These are phyloP conservation scores for Brachirus orientalis DNA, from an alignment of 2,113 vertebrate species.

Conservation along the genomic window DNA sequence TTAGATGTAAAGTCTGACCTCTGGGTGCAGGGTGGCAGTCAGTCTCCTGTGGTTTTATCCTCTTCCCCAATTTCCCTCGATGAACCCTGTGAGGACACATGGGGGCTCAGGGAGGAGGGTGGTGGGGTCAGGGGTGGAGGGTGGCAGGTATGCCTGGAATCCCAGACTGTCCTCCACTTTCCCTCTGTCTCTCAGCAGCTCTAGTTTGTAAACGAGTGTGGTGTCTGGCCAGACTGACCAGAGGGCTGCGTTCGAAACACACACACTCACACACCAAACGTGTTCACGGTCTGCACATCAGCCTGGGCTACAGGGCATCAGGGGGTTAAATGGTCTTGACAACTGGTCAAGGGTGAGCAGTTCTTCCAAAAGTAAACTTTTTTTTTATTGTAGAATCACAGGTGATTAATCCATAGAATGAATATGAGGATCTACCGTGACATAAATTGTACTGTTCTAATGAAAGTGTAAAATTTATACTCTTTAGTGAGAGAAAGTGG, in stretches of 20 bases:
- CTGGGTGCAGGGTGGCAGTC: slow-evolving; percentile 17
- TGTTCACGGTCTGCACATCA: slow-evolving; percentile 54
- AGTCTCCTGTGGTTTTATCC: slow-evolving; percentile 31
- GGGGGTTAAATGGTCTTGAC: slow-evolving; percentile 52
- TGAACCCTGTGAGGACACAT: slow-evolving; percentile 69
- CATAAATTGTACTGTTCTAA: background rate
- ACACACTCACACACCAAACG: slow-evolving; percentile 35
- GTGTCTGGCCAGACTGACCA: slow-evolving; percentile 58
- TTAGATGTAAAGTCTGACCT: background rate
- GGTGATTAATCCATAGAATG: slow-evolving; percentile 6
- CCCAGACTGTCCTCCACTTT: slow-evolving; percentile 72
- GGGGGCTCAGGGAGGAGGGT: slow-evolving; percentile 62
- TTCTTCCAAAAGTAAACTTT: slow-evolving; percentile 2
- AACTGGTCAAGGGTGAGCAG: slow-evolving; percentile 1
- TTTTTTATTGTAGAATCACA: background rate
- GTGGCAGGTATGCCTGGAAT: slow-evolving; percentile 76
- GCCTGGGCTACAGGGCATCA: slow-evolving; percentile 7
- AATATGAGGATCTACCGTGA: background rate
- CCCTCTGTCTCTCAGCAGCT: slow-evolving; percentile 56
- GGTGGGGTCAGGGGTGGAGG: background rate
- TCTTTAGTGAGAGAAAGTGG: slow-evolving; percentile 20
- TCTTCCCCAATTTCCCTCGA: slow-evolving; percentile 42
- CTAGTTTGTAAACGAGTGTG: slow-evolving; percentile 63
- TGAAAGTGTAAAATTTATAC: slow-evolving; percentile 10
- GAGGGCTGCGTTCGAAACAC: slow-evolving; percentile 43